A percentile compares a stretch with the other conserved stretches of the same genome.
Evolutionary conservation across 2,113 vertebrate genomes (phyloP).

Genomic region (Trinectes maculatus): DNA sequence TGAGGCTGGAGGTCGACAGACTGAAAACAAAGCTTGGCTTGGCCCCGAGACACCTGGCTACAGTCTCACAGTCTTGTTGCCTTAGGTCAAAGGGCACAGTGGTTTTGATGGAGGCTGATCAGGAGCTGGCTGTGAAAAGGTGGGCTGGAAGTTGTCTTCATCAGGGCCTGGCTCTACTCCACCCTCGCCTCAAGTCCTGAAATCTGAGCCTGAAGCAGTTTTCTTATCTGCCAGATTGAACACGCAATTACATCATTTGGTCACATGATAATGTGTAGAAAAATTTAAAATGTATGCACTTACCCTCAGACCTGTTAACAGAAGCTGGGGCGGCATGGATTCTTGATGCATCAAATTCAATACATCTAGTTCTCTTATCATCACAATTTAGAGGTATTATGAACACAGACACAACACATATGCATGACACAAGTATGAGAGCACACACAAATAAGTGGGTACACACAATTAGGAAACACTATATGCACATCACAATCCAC

Average conservation of each 20-base stretch:
- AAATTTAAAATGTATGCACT: too few relatives aligned
- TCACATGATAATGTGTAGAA: too few relatives aligned
- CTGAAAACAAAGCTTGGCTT: conserved; percentile 51
- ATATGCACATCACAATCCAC: too few relatives aligned
- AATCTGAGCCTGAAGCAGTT: conserved; percentile 33
- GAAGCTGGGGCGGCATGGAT: too few relatives aligned
- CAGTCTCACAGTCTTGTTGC: neutral
- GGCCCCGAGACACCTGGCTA: conserved; percentile 20
- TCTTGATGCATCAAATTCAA: too few relatives aligned
- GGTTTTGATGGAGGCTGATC: neutral
- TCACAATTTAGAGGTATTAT: too few relatives aligned
- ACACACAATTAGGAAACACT: too few relatives aligned
- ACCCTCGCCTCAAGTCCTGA: conserved; percentile 21
- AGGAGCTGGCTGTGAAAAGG: conserved; percentile 29
- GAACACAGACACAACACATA: too few relatives aligned
- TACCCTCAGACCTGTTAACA: too few relatives aligned
- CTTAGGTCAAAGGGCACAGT: conserved; percentile 13
- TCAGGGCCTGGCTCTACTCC: conserved; percentile 32
- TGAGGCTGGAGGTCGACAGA: conserved; percentile 23
- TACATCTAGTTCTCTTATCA: too few relatives aligned
- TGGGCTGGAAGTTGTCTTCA: conserved; percentile 22
- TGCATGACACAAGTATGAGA: too few relatives aligned
- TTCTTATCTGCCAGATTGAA: conserved; percentile 21
- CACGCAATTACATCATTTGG: neutral
- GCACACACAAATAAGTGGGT: too few relatives aligned